Evolutionary conservation across 1,140 invertebrate species (phyloP).

Genomic region (Philotrypesis tridentata): DNA sequence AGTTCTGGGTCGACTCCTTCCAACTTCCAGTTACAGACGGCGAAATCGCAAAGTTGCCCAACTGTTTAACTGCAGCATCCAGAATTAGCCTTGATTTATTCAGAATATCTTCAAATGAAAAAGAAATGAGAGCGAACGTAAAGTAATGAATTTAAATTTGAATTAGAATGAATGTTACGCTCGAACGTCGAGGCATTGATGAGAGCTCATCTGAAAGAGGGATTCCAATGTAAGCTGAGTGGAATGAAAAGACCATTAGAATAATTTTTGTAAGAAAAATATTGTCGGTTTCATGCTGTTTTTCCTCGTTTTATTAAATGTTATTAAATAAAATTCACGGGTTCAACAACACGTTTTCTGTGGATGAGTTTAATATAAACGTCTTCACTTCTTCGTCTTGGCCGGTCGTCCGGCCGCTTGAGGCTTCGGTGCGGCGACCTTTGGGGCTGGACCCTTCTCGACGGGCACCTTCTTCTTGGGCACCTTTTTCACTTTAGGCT

Average conservation of each 20-base stretch:
- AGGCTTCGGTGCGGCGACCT: constrained; percentile 51
- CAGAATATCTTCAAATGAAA: not conserved
- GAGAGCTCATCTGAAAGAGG: not conserved
- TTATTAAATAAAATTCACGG: constrained; percentile 40
- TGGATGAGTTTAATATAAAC: constrained; percentile 24
- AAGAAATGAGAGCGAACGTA: not conserved
- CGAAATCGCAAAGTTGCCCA: too few species aligned
- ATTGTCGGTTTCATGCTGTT: constrained; percentile 32
- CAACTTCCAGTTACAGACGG: not conserved
- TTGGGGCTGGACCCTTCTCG: too few species aligned
- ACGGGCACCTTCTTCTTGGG: constrained; percentile 67
- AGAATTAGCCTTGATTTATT: not conserved
- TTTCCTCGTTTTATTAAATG: constrained; percentile 46
- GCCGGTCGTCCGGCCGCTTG: constrained; percentile 41
- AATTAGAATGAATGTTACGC: not conserved
- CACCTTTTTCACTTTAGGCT: constrained; percentile 75
- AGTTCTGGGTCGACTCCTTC: not conserved
- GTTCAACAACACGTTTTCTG: constrained; percentile 29
- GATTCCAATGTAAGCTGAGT: not conserved
- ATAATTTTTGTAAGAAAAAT: constrained; percentile 25
- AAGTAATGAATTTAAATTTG: not conserved
- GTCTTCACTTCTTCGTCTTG: constrained; percentile 35
- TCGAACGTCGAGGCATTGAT: not conserved
- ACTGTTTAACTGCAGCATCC: not conserved
- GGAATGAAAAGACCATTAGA: not conserved